Conservation (phyloP, 2,113 vertebrate species). For the Solenodon paradoxus region DNA sequence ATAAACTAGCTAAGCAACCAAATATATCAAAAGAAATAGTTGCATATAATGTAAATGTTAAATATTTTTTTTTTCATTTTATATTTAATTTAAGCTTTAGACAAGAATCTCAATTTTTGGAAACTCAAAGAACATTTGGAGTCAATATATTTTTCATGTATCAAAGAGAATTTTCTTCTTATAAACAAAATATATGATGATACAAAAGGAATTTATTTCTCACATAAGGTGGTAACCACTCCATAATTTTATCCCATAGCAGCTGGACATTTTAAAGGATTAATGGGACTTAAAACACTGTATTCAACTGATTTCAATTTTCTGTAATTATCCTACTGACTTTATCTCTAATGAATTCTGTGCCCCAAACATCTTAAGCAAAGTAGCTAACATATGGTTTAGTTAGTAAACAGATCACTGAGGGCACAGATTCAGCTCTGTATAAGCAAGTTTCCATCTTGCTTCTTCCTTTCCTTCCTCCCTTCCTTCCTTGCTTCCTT, state of each 20-base stretch:
- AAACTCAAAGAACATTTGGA: background rate
- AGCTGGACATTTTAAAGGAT: constrained; percentile 45
- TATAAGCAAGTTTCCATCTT: background rate
- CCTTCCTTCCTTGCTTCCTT: accelerated
- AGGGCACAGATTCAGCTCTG: background rate
- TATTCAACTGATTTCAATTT: constrained; percentile 53
- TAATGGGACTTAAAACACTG: constrained; percentile 52
- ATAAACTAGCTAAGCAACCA: background rate
- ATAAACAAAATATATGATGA: background rate
- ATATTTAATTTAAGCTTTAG: constrained; percentile 35
- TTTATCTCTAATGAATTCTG: constrained; percentile 65
- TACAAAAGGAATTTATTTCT: background rate
- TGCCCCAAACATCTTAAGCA: constrained; percentile 24
- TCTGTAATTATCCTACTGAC: constrained; percentile 59
- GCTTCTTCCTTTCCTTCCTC: accelerated
- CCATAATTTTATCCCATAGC: background rate
- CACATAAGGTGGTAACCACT: background rate
- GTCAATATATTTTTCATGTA: background rate
- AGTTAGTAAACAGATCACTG: background rate
- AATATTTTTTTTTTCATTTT: background rate
- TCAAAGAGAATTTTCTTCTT: background rate
- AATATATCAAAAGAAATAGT: background rate
- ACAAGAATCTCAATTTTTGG: background rate
- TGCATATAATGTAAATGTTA: background rate
- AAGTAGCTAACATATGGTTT: background rate